Base-by-base conservation (phyloP, 2,113 vertebrate genomes). In the Actinemys pallida region DNA sequence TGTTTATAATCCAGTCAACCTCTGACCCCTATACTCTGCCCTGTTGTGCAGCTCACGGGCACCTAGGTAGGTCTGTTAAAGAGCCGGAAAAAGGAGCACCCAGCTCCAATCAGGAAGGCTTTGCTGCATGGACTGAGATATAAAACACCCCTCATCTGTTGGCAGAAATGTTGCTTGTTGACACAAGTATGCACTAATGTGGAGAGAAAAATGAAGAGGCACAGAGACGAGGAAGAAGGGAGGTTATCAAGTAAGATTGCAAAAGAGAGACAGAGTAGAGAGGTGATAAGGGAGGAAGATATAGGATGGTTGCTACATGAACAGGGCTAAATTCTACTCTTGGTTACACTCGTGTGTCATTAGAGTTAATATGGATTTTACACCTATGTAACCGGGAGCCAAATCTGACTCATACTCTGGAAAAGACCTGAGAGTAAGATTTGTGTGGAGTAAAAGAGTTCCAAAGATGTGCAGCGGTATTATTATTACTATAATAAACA, bases 331-430 rank as follows among this genome's bases (percentile, higher is more conserved):
- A 87, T 94, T 81, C 83, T 78, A 31, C 50, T 20, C 2, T 1
- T 19, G 29, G 25, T 75, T 52, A 39, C 35, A 75, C 29, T 2
- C 1, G 5, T 0, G 47, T 94, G 0, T 8, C 50, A 14, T 47
- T 5, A 22, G 75, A 62, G 88, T 59, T 7, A 79, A 10, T 4
- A 0, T 0, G 25, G 79, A 42, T 84, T 72, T 90, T 93, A 29
- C 1, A 95, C 29, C 49, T 35, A 42, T 79, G 42, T 42, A 79
- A 54, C 24, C 19, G 49, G 39, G 62, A 50, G 79, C 79, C 88
- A 50, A 84, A 88, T 91, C 86, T 1, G 69, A 75, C 79, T 86
- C 45, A n/a, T 39, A 72, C 52, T 83, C 53, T 35, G 45, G 24
- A 14, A 72, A 54, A 88, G 56, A 29, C 31, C 17, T 13, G 10